Conservation (phyloP, 1,140 invertebrate species). For the Euwallacea fornicatus region DNA sequence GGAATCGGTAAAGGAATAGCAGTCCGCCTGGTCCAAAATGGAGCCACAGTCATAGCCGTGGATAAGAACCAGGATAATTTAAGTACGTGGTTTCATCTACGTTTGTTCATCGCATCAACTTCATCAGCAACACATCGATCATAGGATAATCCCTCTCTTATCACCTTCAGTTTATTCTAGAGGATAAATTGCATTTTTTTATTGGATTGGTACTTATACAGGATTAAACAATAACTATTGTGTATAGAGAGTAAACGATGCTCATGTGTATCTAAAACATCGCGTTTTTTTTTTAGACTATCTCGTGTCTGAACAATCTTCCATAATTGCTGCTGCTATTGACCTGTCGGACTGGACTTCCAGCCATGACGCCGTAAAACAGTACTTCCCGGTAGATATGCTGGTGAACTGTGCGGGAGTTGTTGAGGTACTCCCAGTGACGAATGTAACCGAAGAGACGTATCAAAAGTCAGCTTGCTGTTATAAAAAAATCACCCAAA, state of each 20-base stretch:
- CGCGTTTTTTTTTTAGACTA: slow-evolving; percentile 47
- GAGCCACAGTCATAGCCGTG: slow-evolving; percentile 61
- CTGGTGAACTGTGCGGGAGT: slow-evolving; percentile 84
- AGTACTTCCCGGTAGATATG: slow-evolving; percentile 66
- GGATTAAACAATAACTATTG: too few species aligned
- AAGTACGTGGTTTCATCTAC: slow-evolving; percentile 21
- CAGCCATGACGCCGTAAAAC: slow-evolving; percentile 62
- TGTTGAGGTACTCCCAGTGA: slow-evolving; percentile 62
- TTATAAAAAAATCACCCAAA: too few species aligned
- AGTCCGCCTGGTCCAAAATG: slow-evolving; percentile 55
- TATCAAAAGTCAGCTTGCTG: slow-evolving; percentile 67
- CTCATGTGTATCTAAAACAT: neutral
- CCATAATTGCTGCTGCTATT: slow-evolving; percentile 64
- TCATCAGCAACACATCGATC: too few species aligned
- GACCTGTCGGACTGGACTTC: slow-evolving; percentile 78
- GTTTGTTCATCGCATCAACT: too few species aligned
- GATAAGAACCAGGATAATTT: slow-evolving; percentile 57
- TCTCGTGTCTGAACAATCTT: slow-evolving; percentile 65
- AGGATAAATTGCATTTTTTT: too few species aligned
- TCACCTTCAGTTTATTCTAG: too few species aligned
- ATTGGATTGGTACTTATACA: too few species aligned
- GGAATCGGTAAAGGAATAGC: slow-evolving; percentile 62
- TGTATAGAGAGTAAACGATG: neutral
- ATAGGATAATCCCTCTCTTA: too few species aligned
- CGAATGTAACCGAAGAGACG: slow-evolving; percentile 64